These are phyloP conservation scores for Noctua janthe DNA, from an alignment of 2,888 invertebrate species.

Conservation along the genomic window DNA sequence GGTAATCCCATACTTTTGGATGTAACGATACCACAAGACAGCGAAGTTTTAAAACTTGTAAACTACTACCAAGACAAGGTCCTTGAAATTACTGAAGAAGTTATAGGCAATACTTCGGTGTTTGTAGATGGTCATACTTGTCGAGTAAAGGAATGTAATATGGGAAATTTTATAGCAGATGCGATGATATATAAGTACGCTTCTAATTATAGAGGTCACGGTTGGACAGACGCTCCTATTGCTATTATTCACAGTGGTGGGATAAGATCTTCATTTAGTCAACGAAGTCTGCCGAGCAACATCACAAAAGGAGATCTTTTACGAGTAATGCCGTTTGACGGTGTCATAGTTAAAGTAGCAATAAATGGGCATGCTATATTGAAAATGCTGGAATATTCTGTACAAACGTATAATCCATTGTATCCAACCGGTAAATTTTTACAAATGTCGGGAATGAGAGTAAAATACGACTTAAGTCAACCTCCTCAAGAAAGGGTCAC, in stretches of 20 bases:
- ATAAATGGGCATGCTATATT: slow-evolving; percentile 92
- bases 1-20: slow-evolving; percentile 95
- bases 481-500: slow-evolving; percentile 92
- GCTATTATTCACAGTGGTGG: slow-evolving; percentile 94
- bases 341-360: slow-evolving; percentile 91
- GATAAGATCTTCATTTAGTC: slow-evolving; percentile 92
- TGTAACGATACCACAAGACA: slow-evolving; percentile 91
- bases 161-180: slow-evolving; percentile 95
- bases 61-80: slow-evolving; percentile 91
- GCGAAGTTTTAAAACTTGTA: slow-evolving; percentile 91
- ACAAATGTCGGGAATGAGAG: slow-evolving; percentile 94
- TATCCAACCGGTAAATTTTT: slow-evolving; percentile 93
- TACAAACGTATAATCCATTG: slow-evolving; percentile 83
- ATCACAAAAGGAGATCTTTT: slow-evolving; percentile 94
- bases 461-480: slow-evolving; percentile 92
- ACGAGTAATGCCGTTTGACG: slow-evolving; percentile 94
- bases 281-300: slow-evolving; percentile 74
- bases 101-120: slow-evolving; percentile 93
- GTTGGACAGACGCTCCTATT: slow-evolving; percentile 95
- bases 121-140: slow-evolving; percentile 93
- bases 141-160: slow-evolving; percentile 94
- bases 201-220: slow-evolving; percentile 82
- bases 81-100: slow-evolving; percentile 85
- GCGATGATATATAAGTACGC: slow-evolving; percentile 92
- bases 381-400: slow-evolving; percentile 93